Conservation (phyloP, 1,140 invertebrate genomes). For the Belonocnema kinseyi region DNA sequence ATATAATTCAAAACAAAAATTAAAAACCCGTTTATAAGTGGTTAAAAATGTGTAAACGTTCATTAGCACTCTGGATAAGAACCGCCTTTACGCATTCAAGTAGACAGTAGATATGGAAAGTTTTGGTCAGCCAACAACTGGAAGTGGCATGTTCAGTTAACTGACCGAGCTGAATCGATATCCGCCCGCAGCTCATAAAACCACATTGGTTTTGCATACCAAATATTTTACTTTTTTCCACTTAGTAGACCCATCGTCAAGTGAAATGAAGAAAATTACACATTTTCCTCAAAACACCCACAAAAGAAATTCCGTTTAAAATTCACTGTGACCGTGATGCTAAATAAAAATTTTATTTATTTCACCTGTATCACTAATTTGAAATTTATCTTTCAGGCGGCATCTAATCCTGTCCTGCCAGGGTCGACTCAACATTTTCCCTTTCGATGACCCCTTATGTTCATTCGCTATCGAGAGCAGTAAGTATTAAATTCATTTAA, state of each 20-base stretch:
- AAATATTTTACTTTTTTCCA: slow-evolving; percentile 1
- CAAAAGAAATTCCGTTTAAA: too few species aligned
- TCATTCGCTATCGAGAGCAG: slow-evolving; percentile 96
- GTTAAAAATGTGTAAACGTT: not conserved
- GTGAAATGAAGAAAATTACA: not conserved
- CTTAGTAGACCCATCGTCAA: not conserved
- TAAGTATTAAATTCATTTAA: slow-evolving; percentile 79
- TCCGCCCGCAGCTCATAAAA: slow-evolving; percentile 1
- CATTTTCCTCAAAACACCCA: not conserved
- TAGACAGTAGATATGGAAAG: not conserved
- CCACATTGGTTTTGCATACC: slow-evolving; percentile 23
- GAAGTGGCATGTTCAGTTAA: slow-evolving; percentile 19
- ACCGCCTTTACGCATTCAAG: not conserved
- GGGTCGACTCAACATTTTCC: slow-evolving; percentile 94
- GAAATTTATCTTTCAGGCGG: slow-evolving; percentile 78
- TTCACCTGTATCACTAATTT: not conserved
- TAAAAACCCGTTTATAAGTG: too few species aligned
- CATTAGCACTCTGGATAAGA: not conserved
- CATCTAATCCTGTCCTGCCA: slow-evolving; percentile 94
- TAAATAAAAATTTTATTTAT: too few species aligned
- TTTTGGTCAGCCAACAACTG: slow-evolving; percentile 29
- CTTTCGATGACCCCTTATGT: slow-evolving; percentile 95
- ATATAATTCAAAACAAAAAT: too few species aligned
- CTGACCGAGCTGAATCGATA: slow-evolving; percentile 12
- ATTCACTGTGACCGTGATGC: too few species aligned